Conservation (phyloP, 2,888 invertebrate species). For the Chymomyza caudatula region DNA sequence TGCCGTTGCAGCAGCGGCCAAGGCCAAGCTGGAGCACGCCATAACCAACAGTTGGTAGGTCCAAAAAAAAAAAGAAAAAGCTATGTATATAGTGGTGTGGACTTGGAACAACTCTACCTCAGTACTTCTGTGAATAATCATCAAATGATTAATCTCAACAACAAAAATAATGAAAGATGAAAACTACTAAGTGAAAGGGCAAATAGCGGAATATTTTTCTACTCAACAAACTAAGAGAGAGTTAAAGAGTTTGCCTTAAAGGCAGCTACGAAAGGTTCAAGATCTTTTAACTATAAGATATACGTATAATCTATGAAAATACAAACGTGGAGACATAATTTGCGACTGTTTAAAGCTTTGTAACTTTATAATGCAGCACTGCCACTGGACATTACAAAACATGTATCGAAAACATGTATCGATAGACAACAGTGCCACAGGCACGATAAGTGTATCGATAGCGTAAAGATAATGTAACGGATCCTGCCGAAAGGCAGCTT, state of each 20-base stretch:
- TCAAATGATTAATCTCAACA: conserved; percentile 64
- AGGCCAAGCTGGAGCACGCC: conserved; percentile 75
- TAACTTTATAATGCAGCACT: background rate
- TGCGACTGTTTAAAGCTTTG: too few relatives aligned
- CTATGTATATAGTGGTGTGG: conserved; percentile 13
- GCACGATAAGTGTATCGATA: too few relatives aligned
- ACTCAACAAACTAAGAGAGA: conserved; percentile 1
- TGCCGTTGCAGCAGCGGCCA: conserved; percentile 59
- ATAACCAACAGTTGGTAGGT: conserved; percentile 76
- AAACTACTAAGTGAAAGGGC: conserved; percentile 1
- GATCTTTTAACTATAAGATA: background rate
- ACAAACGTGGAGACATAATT: background rate
- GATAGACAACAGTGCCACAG: background rate
- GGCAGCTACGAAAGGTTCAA: background rate
- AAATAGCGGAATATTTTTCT: conserved; percentile 5
- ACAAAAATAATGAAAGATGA: conserved; percentile 16
- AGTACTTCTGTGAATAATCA: conserved; percentile 74
- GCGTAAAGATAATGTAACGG: too few relatives aligned
- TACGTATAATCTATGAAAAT: background rate
- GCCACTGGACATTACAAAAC: background rate
- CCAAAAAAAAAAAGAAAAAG: background rate
- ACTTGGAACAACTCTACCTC: conserved; percentile 74
- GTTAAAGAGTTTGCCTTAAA: background rate
- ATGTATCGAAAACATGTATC: background rate
- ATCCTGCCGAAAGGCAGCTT: too few relatives aligned